These are phyloP conservation scores for Tarsius wallacei DNA, from an alignment of 2,797 vertebrate species.

Conservation along the genomic window DNA sequence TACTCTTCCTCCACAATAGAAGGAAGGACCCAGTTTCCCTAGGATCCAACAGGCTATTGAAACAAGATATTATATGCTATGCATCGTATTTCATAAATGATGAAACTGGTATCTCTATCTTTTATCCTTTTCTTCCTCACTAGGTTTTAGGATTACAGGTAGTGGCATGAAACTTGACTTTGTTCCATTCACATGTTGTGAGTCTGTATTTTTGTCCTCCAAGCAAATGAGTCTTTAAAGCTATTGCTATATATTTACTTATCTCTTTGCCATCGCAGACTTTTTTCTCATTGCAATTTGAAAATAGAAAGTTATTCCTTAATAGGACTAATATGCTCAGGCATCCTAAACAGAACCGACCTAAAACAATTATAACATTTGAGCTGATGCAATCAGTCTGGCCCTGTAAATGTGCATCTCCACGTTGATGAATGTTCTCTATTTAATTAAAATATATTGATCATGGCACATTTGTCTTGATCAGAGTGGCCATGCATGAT, in stretches of 20 bases:
- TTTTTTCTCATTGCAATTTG: slow-evolving; percentile 33
- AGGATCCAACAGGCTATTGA: not conserved
- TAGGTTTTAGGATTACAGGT: not conserved
- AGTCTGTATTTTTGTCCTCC: slow-evolving; percentile 26
- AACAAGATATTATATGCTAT: not conserved
- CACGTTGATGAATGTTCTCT: slow-evolving; percentile 68
- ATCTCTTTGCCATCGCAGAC: not conserved
- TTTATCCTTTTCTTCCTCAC: not conserved
- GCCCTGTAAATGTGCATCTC: slow-evolving; percentile 5
- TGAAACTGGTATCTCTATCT: not conserved
- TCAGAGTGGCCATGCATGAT: slow-evolving; percentile 26
- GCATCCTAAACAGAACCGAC: slow-evolving; percentile 52
- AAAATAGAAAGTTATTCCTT: slow-evolving; percentile 40
- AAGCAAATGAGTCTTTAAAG: not conserved
- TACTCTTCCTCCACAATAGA: not conserved
- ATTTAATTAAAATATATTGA: slow-evolving; percentile 86
- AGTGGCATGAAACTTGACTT: slow-evolving; percentile 22
- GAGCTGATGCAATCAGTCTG: slow-evolving; percentile 46
- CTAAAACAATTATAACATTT: slow-evolving; percentile 68
- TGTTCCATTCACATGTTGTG: not conserved
- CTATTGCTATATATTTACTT: not conserved
- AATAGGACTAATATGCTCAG: not conserved
- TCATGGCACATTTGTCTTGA: slow-evolving; percentile 80
- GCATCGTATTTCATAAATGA: not conserved
- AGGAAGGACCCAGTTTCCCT: not conserved